Conservation (phyloP, 2,113 vertebrate species). For the Peromyscus polionotus region DNA sequence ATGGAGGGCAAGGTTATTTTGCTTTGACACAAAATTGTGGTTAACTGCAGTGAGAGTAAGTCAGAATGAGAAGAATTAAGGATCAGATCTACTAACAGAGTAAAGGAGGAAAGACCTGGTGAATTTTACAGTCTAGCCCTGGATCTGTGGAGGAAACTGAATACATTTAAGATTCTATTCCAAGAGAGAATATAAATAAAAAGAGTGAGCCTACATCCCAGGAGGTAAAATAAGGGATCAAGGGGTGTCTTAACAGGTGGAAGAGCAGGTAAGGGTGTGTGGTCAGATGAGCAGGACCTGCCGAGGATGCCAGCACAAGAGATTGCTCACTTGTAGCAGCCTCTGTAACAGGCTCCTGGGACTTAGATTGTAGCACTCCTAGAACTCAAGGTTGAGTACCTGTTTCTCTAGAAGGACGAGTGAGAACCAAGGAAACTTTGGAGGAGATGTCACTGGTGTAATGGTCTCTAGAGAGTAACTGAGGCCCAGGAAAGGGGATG, state of each 20-base stretch:
- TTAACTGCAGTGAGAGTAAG: conserved; percentile 6
- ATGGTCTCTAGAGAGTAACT: not conserved
- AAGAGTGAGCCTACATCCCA: not conserved
- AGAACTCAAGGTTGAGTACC: not conserved
- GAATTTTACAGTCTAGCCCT: not conserved
- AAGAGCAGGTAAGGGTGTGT: not conserved
- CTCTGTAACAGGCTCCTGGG: not conserved
- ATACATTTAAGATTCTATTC: not conserved
- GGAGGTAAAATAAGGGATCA: not conserved
- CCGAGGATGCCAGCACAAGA: not conserved
- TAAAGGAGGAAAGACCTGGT: not conserved
- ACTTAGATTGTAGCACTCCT: not conserved
- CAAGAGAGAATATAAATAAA: not conserved
- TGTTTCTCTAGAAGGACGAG: not conserved
- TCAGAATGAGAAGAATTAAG: conserved; percentile 23
- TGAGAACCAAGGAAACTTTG: not conserved
- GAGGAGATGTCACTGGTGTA: not conserved
- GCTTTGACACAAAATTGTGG: conserved; percentile 5
- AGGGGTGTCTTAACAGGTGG: not conserved
- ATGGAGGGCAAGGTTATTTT: not conserved
- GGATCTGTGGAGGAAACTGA: not conserved
- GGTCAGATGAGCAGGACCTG: not conserved
- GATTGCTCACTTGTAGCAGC: not conserved
- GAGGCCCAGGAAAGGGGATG: not conserved
- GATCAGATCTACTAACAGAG: not conserved